phyloP scores from a whole-genome alignment of 1,140 invertebrate genomes.

The Parasteatoda tepidariorum region DNA sequence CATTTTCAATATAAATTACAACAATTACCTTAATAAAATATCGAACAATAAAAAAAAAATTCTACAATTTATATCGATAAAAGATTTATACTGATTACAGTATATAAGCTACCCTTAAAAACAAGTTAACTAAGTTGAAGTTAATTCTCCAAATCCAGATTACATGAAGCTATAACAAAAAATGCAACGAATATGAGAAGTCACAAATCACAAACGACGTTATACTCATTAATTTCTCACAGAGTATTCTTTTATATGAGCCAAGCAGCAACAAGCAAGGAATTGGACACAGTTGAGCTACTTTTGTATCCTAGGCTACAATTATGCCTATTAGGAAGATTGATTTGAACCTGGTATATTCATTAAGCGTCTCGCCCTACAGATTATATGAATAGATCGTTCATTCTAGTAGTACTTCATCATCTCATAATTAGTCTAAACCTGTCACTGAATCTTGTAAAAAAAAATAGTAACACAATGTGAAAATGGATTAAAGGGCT shows the following conservation, averaged over 20 bases:
- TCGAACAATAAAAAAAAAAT: too few species aligned
- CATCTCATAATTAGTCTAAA: constrained; percentile 13
- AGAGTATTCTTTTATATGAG: neutral
- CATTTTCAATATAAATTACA: too few species aligned
- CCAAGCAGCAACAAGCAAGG: neutral
- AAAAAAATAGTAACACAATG: neutral
- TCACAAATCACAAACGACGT: too few species aligned
- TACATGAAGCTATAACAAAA: too few species aligned
- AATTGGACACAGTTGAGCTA: neutral
- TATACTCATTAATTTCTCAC: neutral
- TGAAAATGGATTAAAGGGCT: too few species aligned
- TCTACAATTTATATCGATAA: too few species aligned
- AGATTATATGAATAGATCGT: constrained; percentile 17
- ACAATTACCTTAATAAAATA: too few species aligned
- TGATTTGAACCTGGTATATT: constrained; percentile 4
- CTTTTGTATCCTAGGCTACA: neutral
- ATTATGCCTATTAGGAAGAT: constrained; percentile 30
- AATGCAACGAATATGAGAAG: too few species aligned
- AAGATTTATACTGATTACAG: too few species aligned
- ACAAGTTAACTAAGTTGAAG: too few species aligned
- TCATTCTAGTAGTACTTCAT: constrained; percentile 11
- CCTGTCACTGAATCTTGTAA: constrained; percentile 7
- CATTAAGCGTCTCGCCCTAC: neutral
- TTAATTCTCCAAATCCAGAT: too few species aligned
- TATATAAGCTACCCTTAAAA: too few species aligned